Conservation (phyloP, 2,797 vertebrate genomes). For the Neosalanx taihuensis region DNA sequence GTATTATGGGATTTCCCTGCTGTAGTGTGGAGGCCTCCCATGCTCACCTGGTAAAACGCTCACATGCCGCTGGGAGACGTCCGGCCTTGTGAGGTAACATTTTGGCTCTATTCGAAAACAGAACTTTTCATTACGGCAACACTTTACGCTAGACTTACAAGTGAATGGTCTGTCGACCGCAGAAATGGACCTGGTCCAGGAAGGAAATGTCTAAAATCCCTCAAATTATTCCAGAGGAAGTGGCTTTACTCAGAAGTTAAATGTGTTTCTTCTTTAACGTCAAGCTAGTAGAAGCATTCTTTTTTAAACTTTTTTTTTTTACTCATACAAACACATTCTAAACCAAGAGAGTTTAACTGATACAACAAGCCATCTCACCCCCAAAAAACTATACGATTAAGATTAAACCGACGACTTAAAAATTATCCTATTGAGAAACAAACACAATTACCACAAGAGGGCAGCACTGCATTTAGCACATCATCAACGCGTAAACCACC, state of each 20-base stretch:
- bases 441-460: slow-evolving; percentile 36
- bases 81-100: background rate
- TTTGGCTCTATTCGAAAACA: background rate
- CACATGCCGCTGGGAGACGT: slow-evolving; percentile 13
- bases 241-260: background rate
- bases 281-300: background rate
- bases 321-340: slow-evolving; percentile 4
- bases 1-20: slow-evolving; percentile 34
- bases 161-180: background rate
- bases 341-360: slow-evolving; percentile 3
- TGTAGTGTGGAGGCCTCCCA: slow-evolving; percentile 34
- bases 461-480: slow-evolving; percentile 18
- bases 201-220: background rate
- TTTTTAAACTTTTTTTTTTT: no score
- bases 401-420: background rate
- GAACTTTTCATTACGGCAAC: background rate
- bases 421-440: background rate
- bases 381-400: background rate
- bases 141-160: background rate
- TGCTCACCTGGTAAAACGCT: slow-evolving; percentile 48
- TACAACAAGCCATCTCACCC: background rate
- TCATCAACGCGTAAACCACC: no score
- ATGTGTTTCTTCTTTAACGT: background rate
- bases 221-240: background rate
- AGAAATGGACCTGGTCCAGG: background rate